Base-by-base conservation (phyloP, 2,797 vertebrate genomes). In the Sebastes kiyomatsui region DNA sequence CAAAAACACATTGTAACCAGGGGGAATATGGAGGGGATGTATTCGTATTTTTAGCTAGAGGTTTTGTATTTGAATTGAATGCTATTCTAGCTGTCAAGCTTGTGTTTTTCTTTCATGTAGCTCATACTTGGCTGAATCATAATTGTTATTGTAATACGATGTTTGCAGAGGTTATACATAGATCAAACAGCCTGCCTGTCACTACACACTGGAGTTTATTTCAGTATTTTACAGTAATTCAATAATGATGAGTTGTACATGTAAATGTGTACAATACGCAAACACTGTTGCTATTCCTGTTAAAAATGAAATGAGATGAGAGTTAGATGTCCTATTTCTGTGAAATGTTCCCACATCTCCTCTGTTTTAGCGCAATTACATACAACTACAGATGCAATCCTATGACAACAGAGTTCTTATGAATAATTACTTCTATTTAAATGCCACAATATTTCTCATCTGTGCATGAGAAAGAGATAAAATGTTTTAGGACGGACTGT, bases 1-100 rank as follows among this genome's bases (percentile, higher is more conserved):
- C 60, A 81, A 62, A 74, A 87, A n/a, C 73, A 65, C 72, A 54
- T 54, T 30, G 68, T 42, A 20, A 54, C 72, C 70, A 69, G 46
- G 25, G 65, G 18, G 35, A 68, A 46, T 32, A n/a, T 33, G 13
- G 68, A 27, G 54, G 52, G n/a, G 32, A 46, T 27, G 12, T 49
- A 32, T 58, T 25, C 0, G 3, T 62, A 7, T 59, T 69, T 49
- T 56, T 20, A 61, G 18, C 27, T 28, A 3, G 2, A 25, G 22
- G 12, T 55, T 67, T 73, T 4, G 27, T 14, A 9, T 79, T 77
- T 55, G 16, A 67, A 1, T 5, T 23, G 4, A 64, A 65, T 49
- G 12, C 23, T 58, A 2, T 64, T 38, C 11, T 23, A 54, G 32
- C 59, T 67, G 20, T 46, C 3, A 58, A 27, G 14, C 61, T 46